Percentiles rank a stretch among this genome's conserved stretches.
Conservation (phyloP, 2,888 invertebrate species). For the Trachelus tabidus region DNA sequence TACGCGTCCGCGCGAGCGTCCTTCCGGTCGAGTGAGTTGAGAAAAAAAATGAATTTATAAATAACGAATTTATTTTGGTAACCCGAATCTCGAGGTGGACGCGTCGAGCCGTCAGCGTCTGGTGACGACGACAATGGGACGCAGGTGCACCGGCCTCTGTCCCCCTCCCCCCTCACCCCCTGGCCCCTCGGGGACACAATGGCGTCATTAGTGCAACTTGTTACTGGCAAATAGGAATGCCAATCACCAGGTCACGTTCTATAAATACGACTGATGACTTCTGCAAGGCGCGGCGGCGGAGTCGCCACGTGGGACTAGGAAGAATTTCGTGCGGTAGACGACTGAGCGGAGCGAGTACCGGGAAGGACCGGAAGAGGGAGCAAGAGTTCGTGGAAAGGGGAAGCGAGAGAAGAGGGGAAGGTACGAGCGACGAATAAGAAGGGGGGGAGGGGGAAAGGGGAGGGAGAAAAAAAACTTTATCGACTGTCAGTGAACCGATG, state of each 20-base stretch:
- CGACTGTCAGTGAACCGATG: not conserved
- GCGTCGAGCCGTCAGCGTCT: not conserved
- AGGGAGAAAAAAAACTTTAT: not conserved
- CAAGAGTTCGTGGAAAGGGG: not conserved
- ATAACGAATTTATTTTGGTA: not conserved
- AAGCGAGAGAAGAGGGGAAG: not conserved
- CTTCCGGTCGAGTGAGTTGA: not conserved
- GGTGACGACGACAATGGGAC: constrained; percentile 16
- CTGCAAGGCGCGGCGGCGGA: constrained; percentile 39
- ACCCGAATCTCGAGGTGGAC: not conserved
- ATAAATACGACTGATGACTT: constrained; percentile 50
- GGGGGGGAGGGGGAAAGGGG: rapidly evolving
- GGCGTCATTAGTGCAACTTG: constrained; percentile 41
- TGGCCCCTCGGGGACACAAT: constrained; percentile 36
- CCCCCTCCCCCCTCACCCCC: too few species aligned
- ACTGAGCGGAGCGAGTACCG: not conserved
- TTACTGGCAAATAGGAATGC: constrained; percentile 24
- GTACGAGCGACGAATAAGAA: not conserved
- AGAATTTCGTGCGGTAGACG: not conserved
- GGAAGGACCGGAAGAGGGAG: not conserved
- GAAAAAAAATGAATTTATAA: not conserved
- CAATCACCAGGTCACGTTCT: constrained; percentile 53
- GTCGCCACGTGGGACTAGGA: not conserved
- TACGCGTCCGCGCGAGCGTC: not conserved
- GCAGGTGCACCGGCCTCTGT: constrained; percentile 38